Evolutionary conservation across 2,797 vertebrate genomes (phyloP).

Genomic region (Cynopterus sphinx): DNA sequence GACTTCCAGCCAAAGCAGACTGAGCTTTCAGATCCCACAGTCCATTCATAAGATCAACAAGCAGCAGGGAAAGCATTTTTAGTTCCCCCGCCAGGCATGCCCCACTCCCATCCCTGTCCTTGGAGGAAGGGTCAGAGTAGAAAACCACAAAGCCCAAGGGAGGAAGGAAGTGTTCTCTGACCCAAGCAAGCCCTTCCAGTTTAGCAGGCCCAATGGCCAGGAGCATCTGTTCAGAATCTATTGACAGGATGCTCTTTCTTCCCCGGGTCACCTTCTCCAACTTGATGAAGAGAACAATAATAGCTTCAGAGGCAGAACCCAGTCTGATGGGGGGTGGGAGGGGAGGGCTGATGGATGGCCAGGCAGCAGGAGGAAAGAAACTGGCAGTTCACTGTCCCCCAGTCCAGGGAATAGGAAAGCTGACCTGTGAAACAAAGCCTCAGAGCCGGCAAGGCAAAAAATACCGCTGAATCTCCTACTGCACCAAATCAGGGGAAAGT

Average conservation of each 20-base stretch:
- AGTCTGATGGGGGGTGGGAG: background rate
- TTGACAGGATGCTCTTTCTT: slow-evolving; percentile 17
- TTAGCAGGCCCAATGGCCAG: background rate
- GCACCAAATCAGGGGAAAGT: background rate
- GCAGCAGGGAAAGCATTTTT: slow-evolving; percentile 53
- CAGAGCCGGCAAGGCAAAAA: background rate
- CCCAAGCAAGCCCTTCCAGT: background rate
- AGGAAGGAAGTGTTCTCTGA: slow-evolving; percentile 67
- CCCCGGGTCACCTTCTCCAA: slow-evolving; percentile 65
- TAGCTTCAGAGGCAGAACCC: background rate
- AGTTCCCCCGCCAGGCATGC: background rate
- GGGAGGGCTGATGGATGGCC: background rate
- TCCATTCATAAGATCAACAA: slow-evolving; percentile 43
- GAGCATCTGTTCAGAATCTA: background rate
- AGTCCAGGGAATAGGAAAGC: background rate
- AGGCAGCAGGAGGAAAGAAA: background rate
- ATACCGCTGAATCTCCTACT: background rate
- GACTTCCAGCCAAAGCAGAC: slow-evolving; percentile 6
- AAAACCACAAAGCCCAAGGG: slow-evolving; percentile 32
- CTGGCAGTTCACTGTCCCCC: background rate
- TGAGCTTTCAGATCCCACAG: slow-evolving; percentile 54
- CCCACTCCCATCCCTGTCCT: background rate
- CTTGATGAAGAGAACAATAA: slow-evolving; percentile 53
- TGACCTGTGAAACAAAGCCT: background rate
- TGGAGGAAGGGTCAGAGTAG: background rate